These are phyloP conservation scores for Ephydatia muelleri DNA, from an alignment of 37 sponge, comb jelly and placozoan species.

Conservation along the genomic window DNA sequence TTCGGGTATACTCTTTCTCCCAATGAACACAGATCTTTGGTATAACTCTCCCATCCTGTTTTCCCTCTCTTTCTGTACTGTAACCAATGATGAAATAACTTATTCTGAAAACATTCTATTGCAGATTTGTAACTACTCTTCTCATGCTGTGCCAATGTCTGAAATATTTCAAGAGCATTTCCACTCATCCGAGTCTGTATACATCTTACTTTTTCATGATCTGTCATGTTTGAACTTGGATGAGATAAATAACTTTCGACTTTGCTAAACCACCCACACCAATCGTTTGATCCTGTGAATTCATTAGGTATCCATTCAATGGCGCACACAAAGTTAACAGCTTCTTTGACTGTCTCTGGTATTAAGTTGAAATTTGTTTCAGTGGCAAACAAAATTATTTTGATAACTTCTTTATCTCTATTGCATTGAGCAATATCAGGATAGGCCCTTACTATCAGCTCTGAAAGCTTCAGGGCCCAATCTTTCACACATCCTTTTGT, in stretches of 20 bases:
- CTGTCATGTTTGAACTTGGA: neutral
- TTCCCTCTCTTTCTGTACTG: neutral
- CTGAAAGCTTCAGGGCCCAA: neutral
- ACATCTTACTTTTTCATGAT: neutral
- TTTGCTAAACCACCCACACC: neutral
- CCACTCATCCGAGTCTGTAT: neutral
- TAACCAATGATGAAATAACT: neutral
- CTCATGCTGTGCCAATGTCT: neutral
- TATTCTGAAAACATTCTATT: neutral
- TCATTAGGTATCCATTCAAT: neutral
- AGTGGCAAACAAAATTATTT: neutral
- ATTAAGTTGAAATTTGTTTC: neutral
- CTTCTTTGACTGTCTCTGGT: neutral
- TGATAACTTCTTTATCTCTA: neutral
- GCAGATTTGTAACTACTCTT: neutral
- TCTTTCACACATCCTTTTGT: neutral
- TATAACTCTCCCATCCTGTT: neutral
- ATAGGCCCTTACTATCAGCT: neutral
- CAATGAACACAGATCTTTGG: neutral
- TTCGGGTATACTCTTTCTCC: neutral
- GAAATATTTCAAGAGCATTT: neutral
- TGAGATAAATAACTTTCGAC: neutral
- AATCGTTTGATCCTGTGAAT: neutral
- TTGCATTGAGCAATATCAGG: neutral
- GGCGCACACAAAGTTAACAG: neutral